Conservation (phyloP, 2,113 vertebrate species). For the Cnemophilus loriae region DNA sequence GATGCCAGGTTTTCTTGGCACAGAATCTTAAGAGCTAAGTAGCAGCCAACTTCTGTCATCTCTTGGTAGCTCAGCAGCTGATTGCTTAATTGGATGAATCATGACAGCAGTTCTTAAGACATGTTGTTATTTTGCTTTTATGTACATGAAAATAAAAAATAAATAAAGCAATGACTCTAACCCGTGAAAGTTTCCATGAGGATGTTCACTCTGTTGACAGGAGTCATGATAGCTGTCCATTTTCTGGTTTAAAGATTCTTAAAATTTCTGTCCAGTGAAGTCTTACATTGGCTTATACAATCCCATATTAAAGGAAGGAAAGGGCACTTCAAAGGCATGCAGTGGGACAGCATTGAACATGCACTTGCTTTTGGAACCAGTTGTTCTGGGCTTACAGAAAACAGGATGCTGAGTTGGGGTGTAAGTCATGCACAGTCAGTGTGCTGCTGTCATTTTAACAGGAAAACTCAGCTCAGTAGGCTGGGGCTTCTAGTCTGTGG, state of each 20-base stretch:
- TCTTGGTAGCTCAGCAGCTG: background rate
- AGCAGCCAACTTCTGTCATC: background rate
- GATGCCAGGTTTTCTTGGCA: background rate
- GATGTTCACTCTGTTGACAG: background rate
- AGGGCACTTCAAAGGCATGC: fast-evolving
- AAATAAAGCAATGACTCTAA: background rate
- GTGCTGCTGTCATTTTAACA: background rate
- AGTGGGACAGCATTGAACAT: too few relatives aligned
- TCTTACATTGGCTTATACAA: fast-evolving
- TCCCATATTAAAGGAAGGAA: background rate
- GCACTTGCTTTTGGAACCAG: background rate
- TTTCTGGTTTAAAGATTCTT: background rate
- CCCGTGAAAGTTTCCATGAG: background rate
- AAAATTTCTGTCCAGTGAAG: background rate
- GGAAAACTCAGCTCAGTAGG: background rate
- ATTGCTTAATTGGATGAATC: background rate
- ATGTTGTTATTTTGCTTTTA: background rate
- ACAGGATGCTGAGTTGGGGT: background rate
- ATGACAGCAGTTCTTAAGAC: background rate
- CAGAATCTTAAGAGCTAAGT: background rate
- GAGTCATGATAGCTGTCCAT: background rate
- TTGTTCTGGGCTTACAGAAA: background rate
- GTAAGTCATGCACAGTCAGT: too few relatives aligned
- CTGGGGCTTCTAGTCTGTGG: background rate
- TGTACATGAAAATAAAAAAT: background rate